Evolutionary conservation across 2,113 vertebrate species (phyloP).

Genomic region (Syrmaticus mikado): DNA sequence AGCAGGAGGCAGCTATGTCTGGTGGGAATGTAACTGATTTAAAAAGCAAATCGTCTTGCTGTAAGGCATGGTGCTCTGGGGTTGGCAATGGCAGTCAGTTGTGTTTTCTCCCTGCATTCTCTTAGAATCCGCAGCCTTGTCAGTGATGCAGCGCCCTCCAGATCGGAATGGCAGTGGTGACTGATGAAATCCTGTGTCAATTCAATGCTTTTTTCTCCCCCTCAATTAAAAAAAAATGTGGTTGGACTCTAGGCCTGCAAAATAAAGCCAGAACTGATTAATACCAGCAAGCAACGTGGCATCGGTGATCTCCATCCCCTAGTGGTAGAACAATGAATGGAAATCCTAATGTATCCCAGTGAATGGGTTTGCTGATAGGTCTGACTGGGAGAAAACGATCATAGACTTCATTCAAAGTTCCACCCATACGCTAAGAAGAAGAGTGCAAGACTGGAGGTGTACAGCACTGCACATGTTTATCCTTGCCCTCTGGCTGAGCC

Average conservation of each 20-base stretch:
- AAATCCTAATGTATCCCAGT: not conserved
- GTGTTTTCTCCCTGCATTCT: slow-evolving; percentile 27
- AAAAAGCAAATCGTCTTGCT: slow-evolving; percentile 60
- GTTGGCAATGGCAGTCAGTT: not conserved
- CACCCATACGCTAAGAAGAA: not conserved
- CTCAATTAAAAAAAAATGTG: slow-evolving; percentile 74
- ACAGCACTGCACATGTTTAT: rapidly evolving
- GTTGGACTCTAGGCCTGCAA: slow-evolving; percentile 86
- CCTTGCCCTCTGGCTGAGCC: not conserved
- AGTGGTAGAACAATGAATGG: not conserved
- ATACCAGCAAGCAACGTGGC: not conserved
- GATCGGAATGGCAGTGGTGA: slow-evolving; percentile 91
- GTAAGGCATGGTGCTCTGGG: slow-evolving; percentile 65
- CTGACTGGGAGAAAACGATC: rapidly evolving
- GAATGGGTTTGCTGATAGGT: not conserved
- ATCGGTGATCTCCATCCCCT: not conserved
- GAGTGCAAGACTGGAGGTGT: not conserved
- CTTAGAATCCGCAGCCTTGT: slow-evolving; percentile 65
- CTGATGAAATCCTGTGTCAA: slow-evolving; percentile 83
- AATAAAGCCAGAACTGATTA: slow-evolving; percentile 55
- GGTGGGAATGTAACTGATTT: slow-evolving; percentile 79
- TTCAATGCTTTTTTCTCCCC: slow-evolving; percentile 67
- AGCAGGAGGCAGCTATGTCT: slow-evolving; percentile 63
- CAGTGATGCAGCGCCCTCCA: slow-evolving; percentile 77
- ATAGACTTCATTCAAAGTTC: not conserved